phyloP scores from a whole-genome alignment of 1,140 invertebrate species.

The Eupeodes corollae region DNA sequence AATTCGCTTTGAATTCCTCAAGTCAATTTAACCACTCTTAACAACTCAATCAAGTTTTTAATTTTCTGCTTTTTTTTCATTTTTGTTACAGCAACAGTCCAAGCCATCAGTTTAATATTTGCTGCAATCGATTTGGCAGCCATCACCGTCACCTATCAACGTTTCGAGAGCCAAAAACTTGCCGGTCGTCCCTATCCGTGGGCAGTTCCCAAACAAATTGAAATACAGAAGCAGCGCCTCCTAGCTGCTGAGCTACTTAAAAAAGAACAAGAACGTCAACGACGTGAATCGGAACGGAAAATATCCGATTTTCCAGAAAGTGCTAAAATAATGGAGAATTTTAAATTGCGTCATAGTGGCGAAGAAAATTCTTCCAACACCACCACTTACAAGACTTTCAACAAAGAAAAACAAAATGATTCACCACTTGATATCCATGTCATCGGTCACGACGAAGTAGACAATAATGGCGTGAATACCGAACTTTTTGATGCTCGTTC shows the following conservation, averaged over 20 bases:
- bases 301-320: constrained; percentile 27
- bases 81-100: constrained; percentile 46
- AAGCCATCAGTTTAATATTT: constrained; percentile 50
- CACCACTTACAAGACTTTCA: no score
- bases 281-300: constrained; percentile 28
- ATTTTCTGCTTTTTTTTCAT: neutral
- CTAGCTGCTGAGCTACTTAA: constrained; percentile 20
- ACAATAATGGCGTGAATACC: constrained; percentile 17
- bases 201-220: constrained; percentile 38
- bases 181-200: constrained; percentile 60
- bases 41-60: neutral
- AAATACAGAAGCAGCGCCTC: constrained; percentile 13
- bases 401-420: neutral
- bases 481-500: constrained; percentile 15
- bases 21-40: no score
- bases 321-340: constrained; percentile 31
- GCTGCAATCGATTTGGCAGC: constrained; percentile 54
- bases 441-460: constrained; percentile 19
- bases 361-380: neutral
- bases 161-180: constrained; percentile 64
- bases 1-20: neutral
- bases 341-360: constrained; percentile 2
- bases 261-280: constrained; percentile 14
- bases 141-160: constrained; percentile 55
- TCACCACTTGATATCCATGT: constrained; percentile 16